Conservation (phyloP, 2,888 invertebrate species). For the Tubulanus polymorphus region DNA sequence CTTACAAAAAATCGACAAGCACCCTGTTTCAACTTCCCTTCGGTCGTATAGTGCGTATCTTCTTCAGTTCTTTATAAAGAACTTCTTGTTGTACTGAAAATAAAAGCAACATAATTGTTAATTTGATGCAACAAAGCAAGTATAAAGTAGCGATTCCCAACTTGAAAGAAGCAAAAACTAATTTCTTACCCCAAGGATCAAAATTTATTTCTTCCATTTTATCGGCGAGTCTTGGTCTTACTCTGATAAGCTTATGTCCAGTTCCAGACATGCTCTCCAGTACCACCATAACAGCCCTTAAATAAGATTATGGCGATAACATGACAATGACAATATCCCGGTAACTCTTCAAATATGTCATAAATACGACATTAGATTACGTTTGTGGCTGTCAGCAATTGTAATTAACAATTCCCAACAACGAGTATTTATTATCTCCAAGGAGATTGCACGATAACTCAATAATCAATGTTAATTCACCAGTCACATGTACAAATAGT, state of each 20-base stretch:
- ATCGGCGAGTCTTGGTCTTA: constrained; percentile 18
- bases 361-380: no score
- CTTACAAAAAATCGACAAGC: no score
- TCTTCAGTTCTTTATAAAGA: constrained; percentile 2
- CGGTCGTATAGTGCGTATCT: neutral
- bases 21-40: no score
- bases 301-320: neutral
- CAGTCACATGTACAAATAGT: no score
- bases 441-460: no score
- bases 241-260: constrained; percentile 21
- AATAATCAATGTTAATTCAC: no score
- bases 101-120: neutral
- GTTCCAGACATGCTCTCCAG: constrained; percentile 28
- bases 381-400: no score
- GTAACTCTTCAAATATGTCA: no score
- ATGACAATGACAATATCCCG: no score
- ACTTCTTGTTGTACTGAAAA: neutral
- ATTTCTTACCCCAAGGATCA: constrained; percentile 26
- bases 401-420: no score
- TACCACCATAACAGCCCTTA: constrained; percentile 24
- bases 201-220: constrained; percentile 19
- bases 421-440: no score
- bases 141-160: neutral
- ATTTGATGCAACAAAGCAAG: neutral
- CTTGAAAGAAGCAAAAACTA: neutral